Base-by-base conservation (phyloP, 2,888 invertebrate species). In the Mongoloraphidia duomilia region DNA sequence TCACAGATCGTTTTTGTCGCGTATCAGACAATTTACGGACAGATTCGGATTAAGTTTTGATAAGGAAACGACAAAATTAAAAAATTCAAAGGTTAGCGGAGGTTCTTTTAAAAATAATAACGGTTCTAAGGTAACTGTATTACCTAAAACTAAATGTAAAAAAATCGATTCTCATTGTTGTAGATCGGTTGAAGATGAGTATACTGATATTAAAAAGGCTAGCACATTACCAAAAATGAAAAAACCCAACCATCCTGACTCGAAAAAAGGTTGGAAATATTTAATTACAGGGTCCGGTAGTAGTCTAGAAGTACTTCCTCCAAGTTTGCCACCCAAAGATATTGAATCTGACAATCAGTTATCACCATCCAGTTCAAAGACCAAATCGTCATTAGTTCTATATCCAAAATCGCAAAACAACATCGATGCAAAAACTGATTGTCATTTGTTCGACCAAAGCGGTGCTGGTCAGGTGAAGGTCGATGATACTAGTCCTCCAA, bases 21-120 rank as follows among this genome's bases (percentile, higher is more conserved):
- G 75, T 14, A 62, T 76, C 49, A 66, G 72, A 36, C 72, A 74
- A 47, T 68, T 76, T 51, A 75, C 76, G 4, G 75, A 76, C 57
- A 65, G 73, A 14, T 60, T 75, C 52, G 68, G 70, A 50, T 65
- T 72, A 50, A 72, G 72, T 40, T 65, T 71, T 52, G 72, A 71
- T 47, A 62, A 64, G 17, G 68, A 64, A 53, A 72, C 71, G 12
- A 54, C 65, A 8, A 60, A 59, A 50, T 49, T 55, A 14, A 63
- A 61, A 54, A 53, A 50, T 33, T 44, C 55, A 2, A 60, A 57
- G 50, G 45, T 53, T 33, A 54, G 55, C 39, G 12, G 38, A 12
- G n/a, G n/a, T 38, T 54, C 57, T 9, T 44, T 58, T 10, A 62
- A 61, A 49, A 63, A 63, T 49, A 62, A 63, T 53, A 63, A 61